phyloP scores from a whole-genome alignment of 1,140 invertebrate genomes.

The Cylas formicarius region DNA sequence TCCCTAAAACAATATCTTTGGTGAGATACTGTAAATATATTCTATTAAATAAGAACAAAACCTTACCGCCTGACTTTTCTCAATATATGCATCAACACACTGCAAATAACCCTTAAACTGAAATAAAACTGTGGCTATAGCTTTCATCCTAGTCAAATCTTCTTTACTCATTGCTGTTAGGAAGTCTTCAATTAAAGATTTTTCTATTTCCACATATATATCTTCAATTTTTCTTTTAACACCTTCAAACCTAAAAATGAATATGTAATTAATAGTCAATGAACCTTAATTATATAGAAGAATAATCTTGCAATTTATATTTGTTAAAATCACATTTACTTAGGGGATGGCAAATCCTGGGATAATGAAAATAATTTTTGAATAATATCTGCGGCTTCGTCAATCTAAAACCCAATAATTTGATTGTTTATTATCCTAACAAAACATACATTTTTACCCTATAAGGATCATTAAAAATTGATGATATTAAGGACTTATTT shows the following conservation, averaged over 20 bases:
- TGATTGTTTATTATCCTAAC: not conserved
- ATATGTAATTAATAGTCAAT: not conserved
- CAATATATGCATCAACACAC: constrained; percentile 95
- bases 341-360: constrained; percentile 82
- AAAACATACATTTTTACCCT: constrained; percentile 49
- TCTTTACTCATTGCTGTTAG: constrained; percentile 75
- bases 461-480: constrained; percentile 80
- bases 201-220: constrained; percentile 95
- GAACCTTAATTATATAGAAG: not conserved
- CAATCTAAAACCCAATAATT: constrained; percentile 53
- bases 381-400: constrained; percentile 97
- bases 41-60: constrained; percentile 11
- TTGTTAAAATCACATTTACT: constrained; percentile 43
- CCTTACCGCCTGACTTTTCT: constrained; percentile 85
- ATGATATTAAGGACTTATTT: constrained; percentile 75
- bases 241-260: constrained; percentile 64
- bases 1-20: constrained; percentile 44
- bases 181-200: constrained; percentile 91
- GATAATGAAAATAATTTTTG: constrained; percentile 94
- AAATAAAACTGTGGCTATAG: constrained; percentile 82
- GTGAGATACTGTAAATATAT: constrained; percentile 6
- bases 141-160: constrained; percentile 85
- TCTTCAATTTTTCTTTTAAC: constrained; percentile 83
- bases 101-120: constrained; percentile 96
- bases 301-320: too few species aligned